Evolutionary conservation across 2,113 vertebrate genomes (phyloP).

Genomic region (Baryphthengus martii): DNA sequence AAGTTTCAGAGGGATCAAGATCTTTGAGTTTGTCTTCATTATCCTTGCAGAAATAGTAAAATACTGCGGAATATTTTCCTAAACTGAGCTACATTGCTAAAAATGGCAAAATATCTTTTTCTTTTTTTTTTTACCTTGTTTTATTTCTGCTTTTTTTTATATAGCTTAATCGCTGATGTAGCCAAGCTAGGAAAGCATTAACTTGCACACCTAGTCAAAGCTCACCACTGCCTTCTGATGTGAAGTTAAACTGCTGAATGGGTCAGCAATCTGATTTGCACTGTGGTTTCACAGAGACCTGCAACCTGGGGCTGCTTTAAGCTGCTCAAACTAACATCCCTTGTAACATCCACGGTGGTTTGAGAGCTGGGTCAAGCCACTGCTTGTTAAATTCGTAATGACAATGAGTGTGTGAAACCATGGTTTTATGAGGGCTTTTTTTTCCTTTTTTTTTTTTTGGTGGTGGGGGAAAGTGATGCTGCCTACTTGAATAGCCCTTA

Average conservation of each 20-base stretch:
- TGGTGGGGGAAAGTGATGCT: neutral
- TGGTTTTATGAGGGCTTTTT: neutral
- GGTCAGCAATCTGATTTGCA: neutral
- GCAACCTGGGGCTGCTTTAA: neutral
- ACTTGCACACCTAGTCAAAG: neutral
- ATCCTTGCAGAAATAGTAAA: neutral
- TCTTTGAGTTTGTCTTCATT: neutral
- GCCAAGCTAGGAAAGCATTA: neutral
- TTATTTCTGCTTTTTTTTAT: neutral
- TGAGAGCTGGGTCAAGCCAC: neutral
- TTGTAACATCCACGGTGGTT: neutral
- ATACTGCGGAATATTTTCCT: neutral
- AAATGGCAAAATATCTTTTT: neutral
- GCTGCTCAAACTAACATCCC: neutral
- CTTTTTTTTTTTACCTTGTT: neutral
- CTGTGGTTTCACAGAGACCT: neutral
- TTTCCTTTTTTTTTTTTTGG: too few relatives aligned
- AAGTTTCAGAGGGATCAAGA: neutral
- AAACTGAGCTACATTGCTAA: neutral
- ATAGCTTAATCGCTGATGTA: neutral
- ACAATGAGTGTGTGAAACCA: accelerated
- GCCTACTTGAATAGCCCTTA: neutral
- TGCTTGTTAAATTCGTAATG: neutral
- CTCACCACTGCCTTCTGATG: neutral
- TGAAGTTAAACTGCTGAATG: neutral